Conservation (phyloP, 2,888 invertebrate species). For the Branchipolynoe longqiensis region DNA sequence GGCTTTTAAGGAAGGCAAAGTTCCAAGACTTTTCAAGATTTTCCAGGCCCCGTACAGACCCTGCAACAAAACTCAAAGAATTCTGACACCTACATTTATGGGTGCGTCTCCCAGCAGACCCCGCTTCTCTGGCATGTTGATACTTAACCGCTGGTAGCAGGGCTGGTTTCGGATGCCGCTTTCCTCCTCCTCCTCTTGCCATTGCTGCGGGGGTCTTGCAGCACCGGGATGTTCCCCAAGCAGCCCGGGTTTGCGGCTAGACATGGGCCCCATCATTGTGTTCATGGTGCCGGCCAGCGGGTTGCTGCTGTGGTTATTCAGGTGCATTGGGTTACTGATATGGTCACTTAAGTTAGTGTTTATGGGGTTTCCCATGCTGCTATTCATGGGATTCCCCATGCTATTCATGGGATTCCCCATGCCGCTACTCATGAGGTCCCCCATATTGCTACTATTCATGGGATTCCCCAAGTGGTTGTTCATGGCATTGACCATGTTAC, state of each 20-base stretch:
- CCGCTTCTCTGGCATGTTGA: conserved; percentile 5
- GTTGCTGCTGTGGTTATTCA: no score
- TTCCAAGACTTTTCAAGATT: no score
- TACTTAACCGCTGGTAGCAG: neutral
- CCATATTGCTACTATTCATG: neutral
- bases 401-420: neutral
- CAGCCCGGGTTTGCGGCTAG: conserved; percentile 23
- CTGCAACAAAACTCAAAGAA: no score
- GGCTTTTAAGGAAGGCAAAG: no score
- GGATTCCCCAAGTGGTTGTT: neutral
- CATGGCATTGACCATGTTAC: neutral
- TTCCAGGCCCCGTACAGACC: no score
- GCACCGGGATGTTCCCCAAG: conserved; percentile 55
- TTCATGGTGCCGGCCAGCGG: no score
- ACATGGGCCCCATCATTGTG: neutral
- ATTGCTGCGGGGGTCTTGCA: neutral
- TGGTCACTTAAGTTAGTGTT: no score
- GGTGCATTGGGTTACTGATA: no score
- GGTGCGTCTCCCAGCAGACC: conserved; percentile 35
- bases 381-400: neutral
- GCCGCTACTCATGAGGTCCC: neutral
- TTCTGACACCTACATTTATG: neutral
- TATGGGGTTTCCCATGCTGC: neutral
- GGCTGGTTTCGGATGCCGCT: neutral
- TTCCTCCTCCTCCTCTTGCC: conserved; percentile 27